These are phyloP conservation scores for Serilophus lunatus DNA, from an alignment of 2,113 vertebrate species.

Conservation along the genomic window DNA sequence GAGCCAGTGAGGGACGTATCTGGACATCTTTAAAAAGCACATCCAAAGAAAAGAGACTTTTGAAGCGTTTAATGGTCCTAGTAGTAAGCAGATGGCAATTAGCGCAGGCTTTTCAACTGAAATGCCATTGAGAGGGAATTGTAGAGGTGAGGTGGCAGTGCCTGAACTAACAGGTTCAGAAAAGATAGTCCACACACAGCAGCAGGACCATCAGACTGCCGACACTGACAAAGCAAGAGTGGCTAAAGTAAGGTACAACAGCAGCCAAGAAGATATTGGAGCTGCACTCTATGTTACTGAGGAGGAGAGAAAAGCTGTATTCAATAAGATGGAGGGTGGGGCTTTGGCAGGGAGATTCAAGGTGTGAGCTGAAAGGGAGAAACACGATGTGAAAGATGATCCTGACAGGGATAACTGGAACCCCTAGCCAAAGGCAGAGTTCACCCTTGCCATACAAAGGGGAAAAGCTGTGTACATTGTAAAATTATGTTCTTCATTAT, in stretches of 20 bases:
- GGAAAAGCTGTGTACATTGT: neutral
- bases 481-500: neutral
- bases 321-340: neutral
- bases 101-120: neutral
- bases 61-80: neutral
- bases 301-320: neutral
- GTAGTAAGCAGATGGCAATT: neutral
- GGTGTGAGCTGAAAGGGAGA: neutral
- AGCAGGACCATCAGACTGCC: neutral
- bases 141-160: neutral
- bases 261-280: neutral
- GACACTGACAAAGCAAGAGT: neutral
- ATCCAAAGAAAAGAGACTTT: neutral
- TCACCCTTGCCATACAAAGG: neutral
- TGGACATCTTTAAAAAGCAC: neutral
- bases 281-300: neutral
- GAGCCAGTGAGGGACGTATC: neutral
- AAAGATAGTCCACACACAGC: neutral
- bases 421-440: neutral
- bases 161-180: neutral
- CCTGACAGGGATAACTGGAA: neutral
- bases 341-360: neutral
- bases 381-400: fast-evolving
- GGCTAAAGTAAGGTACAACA: neutral
- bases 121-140: neutral